phyloP scores from a whole-genome alignment of 2,113 vertebrate species.

The Prionailurus viverrinus region DNA sequence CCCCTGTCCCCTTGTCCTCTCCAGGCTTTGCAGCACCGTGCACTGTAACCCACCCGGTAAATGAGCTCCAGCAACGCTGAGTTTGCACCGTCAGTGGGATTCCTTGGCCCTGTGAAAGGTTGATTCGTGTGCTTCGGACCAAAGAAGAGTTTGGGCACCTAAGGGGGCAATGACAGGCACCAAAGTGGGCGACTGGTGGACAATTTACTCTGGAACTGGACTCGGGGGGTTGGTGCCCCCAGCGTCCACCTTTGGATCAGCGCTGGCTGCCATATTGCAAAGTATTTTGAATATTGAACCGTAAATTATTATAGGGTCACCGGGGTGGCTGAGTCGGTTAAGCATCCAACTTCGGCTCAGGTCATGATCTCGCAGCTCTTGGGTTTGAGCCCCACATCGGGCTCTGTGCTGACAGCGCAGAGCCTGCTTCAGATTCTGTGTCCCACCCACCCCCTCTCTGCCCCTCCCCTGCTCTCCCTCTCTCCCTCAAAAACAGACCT shows the following conservation, averaged over 20 bases:
- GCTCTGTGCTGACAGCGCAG: no score
- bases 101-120: background rate
- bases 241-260: background rate
- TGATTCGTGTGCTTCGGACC: background rate
- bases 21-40: accelerated
- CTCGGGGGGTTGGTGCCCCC: no score
- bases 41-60: background rate
- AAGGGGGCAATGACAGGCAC: background rate
- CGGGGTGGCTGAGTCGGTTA: no score
- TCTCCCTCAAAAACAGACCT: no score
- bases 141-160: background rate
- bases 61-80: no score
- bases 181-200: background rate
- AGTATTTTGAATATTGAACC: background rate
- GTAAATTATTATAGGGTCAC: no score
- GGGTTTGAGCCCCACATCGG: no score
- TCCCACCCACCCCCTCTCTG: no score
- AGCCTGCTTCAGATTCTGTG: no score
- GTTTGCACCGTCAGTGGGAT: accelerated
- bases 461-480: no score
- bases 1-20: background rate
- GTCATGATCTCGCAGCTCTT: no score
- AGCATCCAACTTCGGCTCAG: no score
- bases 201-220: background rate
- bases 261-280: background rate